Percentiles rank a stretch among this genome's conserved stretches.
Evolutionary conservation across 2,113 vertebrate genomes (phyloP).

Genomic region (Nibea coibor): DNA sequence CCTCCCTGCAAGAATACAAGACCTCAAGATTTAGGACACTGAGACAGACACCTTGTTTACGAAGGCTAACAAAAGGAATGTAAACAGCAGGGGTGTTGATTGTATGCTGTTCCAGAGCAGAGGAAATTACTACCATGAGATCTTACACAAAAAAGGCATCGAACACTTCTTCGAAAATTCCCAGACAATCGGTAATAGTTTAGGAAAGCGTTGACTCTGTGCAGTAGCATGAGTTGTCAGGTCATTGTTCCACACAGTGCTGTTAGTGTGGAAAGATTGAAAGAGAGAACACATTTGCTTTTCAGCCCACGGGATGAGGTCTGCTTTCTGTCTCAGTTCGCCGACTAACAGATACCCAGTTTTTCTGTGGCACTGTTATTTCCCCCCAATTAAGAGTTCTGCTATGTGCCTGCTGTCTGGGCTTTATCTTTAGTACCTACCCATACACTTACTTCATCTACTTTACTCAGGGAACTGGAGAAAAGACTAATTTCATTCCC

Average conservation of each 20-base stretch:
- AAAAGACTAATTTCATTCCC: not conserved
- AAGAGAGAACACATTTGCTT: constrained; percentile 41
- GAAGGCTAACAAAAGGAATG: constrained; percentile 20
- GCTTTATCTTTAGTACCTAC: constrained; percentile 36
- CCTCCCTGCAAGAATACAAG: constrained; percentile 61
- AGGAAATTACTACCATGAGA: not conserved
- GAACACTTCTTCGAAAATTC: constrained; percentile 12
- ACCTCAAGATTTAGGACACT: not conserved
- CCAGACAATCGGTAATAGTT: constrained; percentile 36
- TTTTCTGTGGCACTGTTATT: constrained; percentile 38
- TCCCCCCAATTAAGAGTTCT: constrained; percentile 8
- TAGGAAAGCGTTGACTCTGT: constrained; percentile 1
- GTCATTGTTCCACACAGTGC: constrained; percentile 30
- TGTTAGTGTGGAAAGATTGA: constrained; percentile 52
- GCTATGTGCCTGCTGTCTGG: constrained; percentile 21
- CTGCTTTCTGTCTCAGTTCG: constrained; percentile 65
- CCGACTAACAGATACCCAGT: constrained; percentile 38
- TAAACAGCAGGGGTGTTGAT: constrained; percentile 16
- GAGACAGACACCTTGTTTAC: constrained; percentile 29
- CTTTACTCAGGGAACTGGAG: not conserved
- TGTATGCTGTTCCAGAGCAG: constrained; percentile 14
- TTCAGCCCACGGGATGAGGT: constrained; percentile 25
- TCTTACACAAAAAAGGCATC: constrained; percentile 8
- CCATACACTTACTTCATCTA: not conserved
- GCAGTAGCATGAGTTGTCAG: constrained; percentile 37